Evolutionary conservation across 1,140 invertebrate genomes (phyloP), one percentile per base, ranked within the genome.

Genomic region (Eumaeus atala): DNA sequence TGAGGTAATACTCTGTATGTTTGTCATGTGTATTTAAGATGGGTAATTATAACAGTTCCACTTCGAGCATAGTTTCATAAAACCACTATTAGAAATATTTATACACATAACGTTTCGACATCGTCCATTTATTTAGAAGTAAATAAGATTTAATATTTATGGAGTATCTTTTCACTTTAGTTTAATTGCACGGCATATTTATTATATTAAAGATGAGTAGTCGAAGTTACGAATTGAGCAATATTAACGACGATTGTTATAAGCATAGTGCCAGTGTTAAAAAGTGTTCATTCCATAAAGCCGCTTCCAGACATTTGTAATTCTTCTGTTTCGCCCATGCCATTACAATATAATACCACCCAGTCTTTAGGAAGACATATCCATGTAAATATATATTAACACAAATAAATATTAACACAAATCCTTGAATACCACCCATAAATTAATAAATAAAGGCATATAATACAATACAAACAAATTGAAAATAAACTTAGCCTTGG

Each of bases 201-300:
- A 52, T 48, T 56, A 47, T 59, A 34, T 48, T 21, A 57, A 28
- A 28, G 6, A 52, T 55, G 49, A 61, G 55, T 33, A 51, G 61
- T 75, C 74, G 77, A 81, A 81, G 75, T 74, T 75, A 67, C 69
- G 48, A 67, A 64, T 81, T 81, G 77, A 81, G 77, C 77, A 81
- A 75, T 62, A 59, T 66, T 71, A 54, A 44, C 12, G 35, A 18
- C 48, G 48, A 38, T 52, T 48, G 59, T 33, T 58, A 51, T 33
- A 64, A 62, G 57, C 58, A 58, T 56, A 52, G 61, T 64, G 60
- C 55, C 52, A 58, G 49, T 64, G 57, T 66, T 58, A 57, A 51
- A 60, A 42, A 56, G 54, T 59, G 58, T 36, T 52, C 37, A 42
- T 50, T 38, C 47, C 14, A 35, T 36, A 42, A 52, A 21, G 28